Evolutionary conservation across 2,888 invertebrate species (phyloP).

Genomic region (Celastrina argiolus): DNA sequence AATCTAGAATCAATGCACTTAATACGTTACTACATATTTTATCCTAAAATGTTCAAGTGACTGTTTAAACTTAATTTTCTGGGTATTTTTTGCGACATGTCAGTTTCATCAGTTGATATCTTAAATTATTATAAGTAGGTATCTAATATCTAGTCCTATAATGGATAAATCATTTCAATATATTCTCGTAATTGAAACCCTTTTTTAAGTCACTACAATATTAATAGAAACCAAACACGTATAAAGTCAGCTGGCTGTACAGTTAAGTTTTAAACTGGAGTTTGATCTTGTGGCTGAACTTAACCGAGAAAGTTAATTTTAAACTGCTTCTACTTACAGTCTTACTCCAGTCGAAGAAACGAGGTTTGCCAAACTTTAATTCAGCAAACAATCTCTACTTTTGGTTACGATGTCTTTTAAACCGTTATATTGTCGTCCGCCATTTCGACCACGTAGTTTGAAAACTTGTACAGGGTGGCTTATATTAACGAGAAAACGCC

Average conservation of each 20-base stretch:
- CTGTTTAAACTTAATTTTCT: too few species aligned
- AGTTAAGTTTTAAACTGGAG: conserved; percentile 38
- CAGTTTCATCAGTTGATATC: too few species aligned
- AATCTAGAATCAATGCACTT: too few species aligned
- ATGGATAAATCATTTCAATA: too few species aligned
- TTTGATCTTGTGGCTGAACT: conserved; percentile 34
- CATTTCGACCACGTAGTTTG: not conserved
- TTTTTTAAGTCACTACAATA: not conserved
- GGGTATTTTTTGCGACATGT: too few species aligned
- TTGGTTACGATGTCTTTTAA: not conserved
- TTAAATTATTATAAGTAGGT: too few species aligned
- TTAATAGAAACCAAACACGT: not conserved
- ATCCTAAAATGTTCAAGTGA: too few species aligned
- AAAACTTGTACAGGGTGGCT: not conserved
- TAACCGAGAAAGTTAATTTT: conserved; percentile 44
- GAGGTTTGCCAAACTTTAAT: not conserved
- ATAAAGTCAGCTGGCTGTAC: conserved; percentile 25
- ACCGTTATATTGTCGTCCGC: not conserved
- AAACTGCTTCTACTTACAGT: conserved; percentile 40
- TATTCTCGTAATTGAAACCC: too few species aligned
- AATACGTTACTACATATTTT: too few species aligned
- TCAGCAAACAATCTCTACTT: conserved; percentile 10
- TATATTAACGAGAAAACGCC: too few species aligned
- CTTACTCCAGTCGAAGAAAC: conserved; percentile 29
- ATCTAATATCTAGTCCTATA: too few species aligned